phyloP scores from a whole-genome alignment of 2,888 invertebrate genomes.

The Aporophyla nigra region DNA sequence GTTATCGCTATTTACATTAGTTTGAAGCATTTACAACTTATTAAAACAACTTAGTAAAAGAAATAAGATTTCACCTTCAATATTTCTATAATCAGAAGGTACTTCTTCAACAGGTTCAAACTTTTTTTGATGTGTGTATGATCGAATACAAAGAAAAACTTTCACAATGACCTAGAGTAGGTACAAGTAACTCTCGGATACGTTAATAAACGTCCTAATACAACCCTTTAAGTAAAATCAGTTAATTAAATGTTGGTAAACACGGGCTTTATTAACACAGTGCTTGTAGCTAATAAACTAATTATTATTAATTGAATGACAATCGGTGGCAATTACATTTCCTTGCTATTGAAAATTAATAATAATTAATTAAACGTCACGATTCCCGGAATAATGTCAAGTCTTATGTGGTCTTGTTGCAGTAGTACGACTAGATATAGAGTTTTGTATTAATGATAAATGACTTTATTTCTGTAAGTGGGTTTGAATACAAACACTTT shows the following conservation, averaged over 20 bases:
- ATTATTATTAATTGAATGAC: slow-evolving; percentile 6
- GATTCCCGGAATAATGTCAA: neutral
- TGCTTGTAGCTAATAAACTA: slow-evolving; percentile 5
- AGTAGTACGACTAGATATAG: neutral
- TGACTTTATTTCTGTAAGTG: too few species aligned
- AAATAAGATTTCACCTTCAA: neutral
- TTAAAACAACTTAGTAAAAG: too few species aligned
- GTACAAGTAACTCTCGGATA: neutral
- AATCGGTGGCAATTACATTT: slow-evolving; percentile 21
- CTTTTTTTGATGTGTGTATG: too few species aligned
- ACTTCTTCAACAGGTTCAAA: too few species aligned
- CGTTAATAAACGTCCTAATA: neutral
- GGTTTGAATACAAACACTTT: too few species aligned
- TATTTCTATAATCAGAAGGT: neutral
- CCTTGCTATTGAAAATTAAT: neutral
- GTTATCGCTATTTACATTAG: too few species aligned
- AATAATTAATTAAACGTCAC: neutral
- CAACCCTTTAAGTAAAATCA: neutral
- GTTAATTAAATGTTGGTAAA: neutral
- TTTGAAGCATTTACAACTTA: too few species aligned
- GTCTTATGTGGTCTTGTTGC: neutral
- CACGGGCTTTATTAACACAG: neutral
- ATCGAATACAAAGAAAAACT: neutral
- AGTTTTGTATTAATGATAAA: neutral
- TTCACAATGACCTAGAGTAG: neutral